phyloP scores from a whole-genome alignment of 2,888 invertebrate genomes.

The Lordiphosa andalusiaca region DNA sequence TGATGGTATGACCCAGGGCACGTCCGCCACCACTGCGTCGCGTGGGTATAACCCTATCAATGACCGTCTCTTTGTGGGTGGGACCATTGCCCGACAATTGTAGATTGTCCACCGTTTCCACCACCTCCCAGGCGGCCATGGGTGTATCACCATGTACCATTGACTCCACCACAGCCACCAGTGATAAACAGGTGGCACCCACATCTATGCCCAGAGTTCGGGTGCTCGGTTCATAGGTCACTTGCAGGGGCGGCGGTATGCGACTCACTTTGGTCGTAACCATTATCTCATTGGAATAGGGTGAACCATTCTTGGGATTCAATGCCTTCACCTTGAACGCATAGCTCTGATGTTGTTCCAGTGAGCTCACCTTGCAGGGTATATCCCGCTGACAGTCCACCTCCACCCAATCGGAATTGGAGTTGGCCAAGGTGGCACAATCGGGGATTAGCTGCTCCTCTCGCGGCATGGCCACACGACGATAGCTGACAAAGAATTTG shows the following conservation, averaged over 20 bases:
- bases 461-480: constrained; percentile 84
- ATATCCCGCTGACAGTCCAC: constrained; percentile 91
- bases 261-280: constrained; percentile 91
- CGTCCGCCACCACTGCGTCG: constrained; percentile 81
- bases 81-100: constrained; percentile 86
- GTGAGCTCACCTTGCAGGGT: constrained; percentile 92
- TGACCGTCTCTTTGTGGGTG: constrained; percentile 86
- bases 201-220: constrained; percentile 89
- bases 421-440: constrained; percentile 83
- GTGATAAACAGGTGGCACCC: constrained; percentile 88
- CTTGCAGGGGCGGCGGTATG: constrained; percentile 89
- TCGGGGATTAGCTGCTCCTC: constrained; percentile 84
- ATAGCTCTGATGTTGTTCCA: constrained; percentile 93
- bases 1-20: constrained; percentile 80
- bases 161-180: constrained; percentile 89
- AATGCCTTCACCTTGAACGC: constrained; percentile 93
- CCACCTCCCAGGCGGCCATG: constrained; percentile 85
- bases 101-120: constrained; percentile 85
- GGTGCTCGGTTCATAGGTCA: constrained; percentile 90
- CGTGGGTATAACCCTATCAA: constrained; percentile 83
- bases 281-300: constrained; percentile 91
- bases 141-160: constrained; percentile 83
- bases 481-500: constrained; percentile 92
- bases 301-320: constrained; percentile 92
- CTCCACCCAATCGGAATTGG: constrained; percentile 88